Conservation (phyloP, 2,113 vertebrate species). For the Platysternon megacephalum region DNA sequence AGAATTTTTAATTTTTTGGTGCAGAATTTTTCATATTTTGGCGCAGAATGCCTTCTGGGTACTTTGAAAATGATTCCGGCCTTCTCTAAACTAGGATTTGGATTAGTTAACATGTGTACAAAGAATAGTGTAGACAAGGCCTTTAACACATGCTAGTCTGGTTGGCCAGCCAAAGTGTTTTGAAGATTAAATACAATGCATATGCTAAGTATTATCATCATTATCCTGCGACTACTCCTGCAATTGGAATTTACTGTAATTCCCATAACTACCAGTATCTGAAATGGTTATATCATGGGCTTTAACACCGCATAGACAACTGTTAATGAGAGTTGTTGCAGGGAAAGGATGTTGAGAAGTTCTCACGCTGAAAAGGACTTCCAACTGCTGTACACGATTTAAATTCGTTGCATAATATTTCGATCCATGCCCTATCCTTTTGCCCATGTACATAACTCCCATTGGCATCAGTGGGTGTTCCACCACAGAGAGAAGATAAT, state of each 20-base stretch:
- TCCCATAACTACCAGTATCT: slow-evolving; percentile 10
- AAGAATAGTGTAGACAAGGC: neutral
- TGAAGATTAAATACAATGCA: slow-evolving; percentile 16
- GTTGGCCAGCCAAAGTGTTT: slow-evolving; percentile 21
- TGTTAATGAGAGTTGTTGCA: fast-evolving
- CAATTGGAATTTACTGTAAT: neutral
- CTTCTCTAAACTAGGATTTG: neutral
- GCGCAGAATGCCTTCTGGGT: no score
- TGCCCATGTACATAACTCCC: neutral
- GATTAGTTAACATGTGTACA: neutral
- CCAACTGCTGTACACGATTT: neutral
- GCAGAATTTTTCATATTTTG: no score
- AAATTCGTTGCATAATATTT: neutral
- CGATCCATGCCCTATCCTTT: neutral
- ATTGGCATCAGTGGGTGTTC: neutral
- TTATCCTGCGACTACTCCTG: neutral
- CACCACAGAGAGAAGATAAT: neutral
- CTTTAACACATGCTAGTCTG: neutral
- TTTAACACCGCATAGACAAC: neutral
- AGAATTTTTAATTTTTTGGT: no score
- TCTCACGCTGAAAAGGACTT: neutral
- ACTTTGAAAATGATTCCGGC: neutral
- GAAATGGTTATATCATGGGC: neutral
- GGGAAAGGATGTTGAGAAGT: neutral
- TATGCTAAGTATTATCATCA: neutral